A percentile compares a stretch with the other conserved stretches of the same genome.
These are phyloP conservation scores for Dascyllus trimaculatus DNA, from an alignment of 2,113 vertebrate species.

Conservation along the genomic window DNA sequence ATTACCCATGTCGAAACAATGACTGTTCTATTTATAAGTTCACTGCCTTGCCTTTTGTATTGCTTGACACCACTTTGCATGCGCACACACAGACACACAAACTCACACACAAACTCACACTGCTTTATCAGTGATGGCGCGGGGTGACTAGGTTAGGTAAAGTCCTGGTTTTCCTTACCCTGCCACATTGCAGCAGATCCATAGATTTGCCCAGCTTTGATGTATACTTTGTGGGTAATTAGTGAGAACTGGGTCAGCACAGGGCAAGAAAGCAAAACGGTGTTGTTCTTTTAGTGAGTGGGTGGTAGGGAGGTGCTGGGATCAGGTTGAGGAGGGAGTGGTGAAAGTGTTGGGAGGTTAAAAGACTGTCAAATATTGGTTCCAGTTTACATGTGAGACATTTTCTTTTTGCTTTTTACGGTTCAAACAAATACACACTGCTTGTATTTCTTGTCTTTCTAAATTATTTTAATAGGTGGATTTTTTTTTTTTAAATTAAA, in stretches of 20 bases:
- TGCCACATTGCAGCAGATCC: conserved; percentile 57
- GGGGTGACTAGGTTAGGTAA: conserved; percentile 49
- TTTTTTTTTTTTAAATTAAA: conserved; percentile 20
- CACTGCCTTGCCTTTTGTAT: conserved; percentile 73
- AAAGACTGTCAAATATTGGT: conserved; percentile 74
- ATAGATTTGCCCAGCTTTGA: conserved; percentile 76
- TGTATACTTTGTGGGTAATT: conserved; percentile 84
- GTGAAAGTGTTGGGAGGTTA: conserved; percentile 52
- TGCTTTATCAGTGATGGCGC: conserved; percentile 27
- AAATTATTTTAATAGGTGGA: conserved; percentile 33
- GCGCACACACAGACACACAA: conserved; percentile 2
- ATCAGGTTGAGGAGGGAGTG: conserved; percentile 6
- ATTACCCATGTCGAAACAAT: conserved; percentile 80
- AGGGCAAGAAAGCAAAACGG: conserved; percentile 79
- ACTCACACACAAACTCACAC: conserved; percentile 9
- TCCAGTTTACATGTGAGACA: conserved; percentile 65
- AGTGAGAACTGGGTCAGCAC: conserved; percentile 83
- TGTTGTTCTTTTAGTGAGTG: conserved; percentile 69
- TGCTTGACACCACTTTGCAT: conserved; percentile 54
- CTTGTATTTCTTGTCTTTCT: conserved; percentile 37
- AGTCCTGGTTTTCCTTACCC: conserved; percentile 64
- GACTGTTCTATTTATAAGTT: conserved; percentile 81
- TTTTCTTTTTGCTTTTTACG: conserved; percentile 58
- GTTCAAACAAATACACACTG: conserved; percentile 67
- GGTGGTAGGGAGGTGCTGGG: conserved; percentile 55